Evolutionary conservation across 1,140 invertebrate species (phyloP).

Genomic region (Caenorhabditis latens): DNA sequence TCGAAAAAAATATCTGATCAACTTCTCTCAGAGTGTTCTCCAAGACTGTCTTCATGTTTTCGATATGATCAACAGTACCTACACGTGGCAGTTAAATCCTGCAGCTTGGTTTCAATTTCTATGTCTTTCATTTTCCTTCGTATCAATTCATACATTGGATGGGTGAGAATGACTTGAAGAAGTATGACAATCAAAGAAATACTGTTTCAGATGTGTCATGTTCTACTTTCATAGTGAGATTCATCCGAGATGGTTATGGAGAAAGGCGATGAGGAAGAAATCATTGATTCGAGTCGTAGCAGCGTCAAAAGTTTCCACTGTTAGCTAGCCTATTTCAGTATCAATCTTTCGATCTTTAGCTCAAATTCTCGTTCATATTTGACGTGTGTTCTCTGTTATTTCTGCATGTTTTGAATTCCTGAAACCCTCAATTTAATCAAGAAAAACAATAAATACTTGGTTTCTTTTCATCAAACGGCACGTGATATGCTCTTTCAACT

Average conservation of each 20-base stretch:
- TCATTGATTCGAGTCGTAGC: background rate
- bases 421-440: background rate
- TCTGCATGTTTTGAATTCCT: background rate
- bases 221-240: conserved; percentile 42
- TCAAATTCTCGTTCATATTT: background rate
- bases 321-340: background rate
- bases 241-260: conserved; percentile 25
- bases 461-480: background rate
- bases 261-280: conserved; percentile 1
- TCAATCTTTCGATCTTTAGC: background rate
- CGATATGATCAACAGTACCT: conserved; percentile 44
- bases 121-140: background rate
- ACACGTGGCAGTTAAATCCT: background rate
- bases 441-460: background rate
- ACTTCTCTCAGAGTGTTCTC: background rate
- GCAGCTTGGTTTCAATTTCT: conserved; percentile 26
- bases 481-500: background rate
- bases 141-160: background rate
- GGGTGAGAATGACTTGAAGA: background rate
- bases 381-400: background rate
- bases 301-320: background rate
- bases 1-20: conserved; percentile 12
- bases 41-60: conserved; percentile 43
- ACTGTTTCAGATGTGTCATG: conserved; percentile 9
- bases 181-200: too few species aligned